Evolutionary conservation across 35 echinoderm and acorn worm genomes (phyloP).

Genomic region (Lytechinus variegatus): DNA sequence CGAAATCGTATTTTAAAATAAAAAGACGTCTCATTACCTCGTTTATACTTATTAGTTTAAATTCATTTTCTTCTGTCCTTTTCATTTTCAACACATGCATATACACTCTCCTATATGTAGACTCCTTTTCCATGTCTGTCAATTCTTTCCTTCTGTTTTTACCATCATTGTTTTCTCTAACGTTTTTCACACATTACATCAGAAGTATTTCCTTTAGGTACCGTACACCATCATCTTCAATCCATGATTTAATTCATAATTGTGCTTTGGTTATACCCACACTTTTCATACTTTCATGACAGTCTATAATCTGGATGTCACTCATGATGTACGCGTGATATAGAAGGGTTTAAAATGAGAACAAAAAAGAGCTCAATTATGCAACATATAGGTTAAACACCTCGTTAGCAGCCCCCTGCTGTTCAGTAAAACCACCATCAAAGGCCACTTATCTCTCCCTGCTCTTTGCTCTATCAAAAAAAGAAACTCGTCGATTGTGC

Average conservation of each 20-base stretch:
- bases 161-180: neutral
- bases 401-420: constrained; percentile 48
- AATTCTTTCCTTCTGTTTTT: neutral
- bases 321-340: neutral
- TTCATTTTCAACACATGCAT: too few species aligned
- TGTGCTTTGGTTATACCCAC: neutral
- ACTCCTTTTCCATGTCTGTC: too few species aligned
- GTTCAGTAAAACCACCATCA: neutral
- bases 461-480: neutral
- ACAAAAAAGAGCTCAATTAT: constrained; percentile 9
- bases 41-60: too few species aligned
- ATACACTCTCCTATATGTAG: too few species aligned
- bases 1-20: too few species aligned
- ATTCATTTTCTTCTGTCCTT: too few species aligned
- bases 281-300: neutral
- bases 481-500: neutral
- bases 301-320: constrained; percentile 32
- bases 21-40: too few species aligned
- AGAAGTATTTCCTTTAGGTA: neutral
- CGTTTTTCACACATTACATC: neutral
- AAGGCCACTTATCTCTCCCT: neutral
- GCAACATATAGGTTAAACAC: constrained; percentile 38
- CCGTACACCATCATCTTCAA: neutral
- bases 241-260: neutral
- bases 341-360: neutral